Conservation (phyloP, 2,888 invertebrate species). For the Philhelius pedissequus region DNA sequence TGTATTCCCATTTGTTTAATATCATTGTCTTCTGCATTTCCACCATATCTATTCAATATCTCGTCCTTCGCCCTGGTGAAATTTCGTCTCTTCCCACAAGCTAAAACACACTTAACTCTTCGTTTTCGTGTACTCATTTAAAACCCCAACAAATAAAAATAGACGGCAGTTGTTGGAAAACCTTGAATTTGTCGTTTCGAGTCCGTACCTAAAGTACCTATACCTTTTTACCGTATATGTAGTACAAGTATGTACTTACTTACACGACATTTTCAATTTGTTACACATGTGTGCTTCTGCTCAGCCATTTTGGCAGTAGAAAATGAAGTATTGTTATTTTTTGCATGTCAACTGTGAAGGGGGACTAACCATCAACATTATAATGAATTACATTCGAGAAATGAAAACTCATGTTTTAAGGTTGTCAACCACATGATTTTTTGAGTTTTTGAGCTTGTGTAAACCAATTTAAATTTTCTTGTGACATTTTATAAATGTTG, state of each 20-base stretch:
- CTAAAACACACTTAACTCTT: not conserved
- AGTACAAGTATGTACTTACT: not conserved
- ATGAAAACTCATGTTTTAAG: slow-evolving; percentile 43
- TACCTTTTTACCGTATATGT: not conserved
- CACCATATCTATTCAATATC: not conserved
- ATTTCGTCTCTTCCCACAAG: not conserved
- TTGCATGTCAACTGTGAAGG: not conserved
- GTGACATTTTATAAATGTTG: slow-evolving; percentile 16
- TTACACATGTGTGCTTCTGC: slow-evolving; percentile 3
- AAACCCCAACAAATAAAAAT: not conserved
- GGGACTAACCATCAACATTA: not conserved
- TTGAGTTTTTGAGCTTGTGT: not conserved
- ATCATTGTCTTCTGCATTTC: not conserved
- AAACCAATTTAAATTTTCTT: slow-evolving; percentile 47
- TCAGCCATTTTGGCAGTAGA: not conserved
- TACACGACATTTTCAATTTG: slow-evolving; percentile 56
- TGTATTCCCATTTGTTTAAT: not conserved
- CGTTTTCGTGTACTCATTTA: not conserved
- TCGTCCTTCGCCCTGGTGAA: not conserved
- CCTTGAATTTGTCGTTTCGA: not conserved
- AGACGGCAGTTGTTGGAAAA: not conserved
- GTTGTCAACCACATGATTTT: slow-evolving; percentile 46
- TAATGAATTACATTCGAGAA: slow-evolving; percentile 42
- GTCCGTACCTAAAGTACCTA: not conserved
- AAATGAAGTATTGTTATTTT: slow-evolving; percentile 18